Percentiles rank a stretch among this genome's conserved stretches.
Evolutionary conservation across 2,888 invertebrate species (phyloP).

Genomic region (Alviniconcha strummeri): DNA sequence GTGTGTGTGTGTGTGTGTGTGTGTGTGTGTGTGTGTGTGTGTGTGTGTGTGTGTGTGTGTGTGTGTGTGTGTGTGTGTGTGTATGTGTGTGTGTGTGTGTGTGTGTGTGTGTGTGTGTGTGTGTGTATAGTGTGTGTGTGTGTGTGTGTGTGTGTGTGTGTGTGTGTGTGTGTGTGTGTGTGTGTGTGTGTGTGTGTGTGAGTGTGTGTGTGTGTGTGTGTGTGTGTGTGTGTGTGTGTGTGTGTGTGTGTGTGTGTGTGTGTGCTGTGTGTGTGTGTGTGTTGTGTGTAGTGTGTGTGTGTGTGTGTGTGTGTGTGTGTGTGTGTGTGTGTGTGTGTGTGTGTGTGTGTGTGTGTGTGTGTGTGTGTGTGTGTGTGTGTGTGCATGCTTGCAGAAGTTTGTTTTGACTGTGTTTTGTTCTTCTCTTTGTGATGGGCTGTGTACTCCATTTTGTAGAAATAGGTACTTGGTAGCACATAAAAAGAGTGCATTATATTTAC

Average conservation of each 20-base stretch:
- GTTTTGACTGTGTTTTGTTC: neutral
- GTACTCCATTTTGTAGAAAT: too few species aligned
- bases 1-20: neutral
- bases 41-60: neutral
- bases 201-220: conserved; percentile 12
- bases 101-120: neutral
- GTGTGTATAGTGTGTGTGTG: conserved; percentile 2
- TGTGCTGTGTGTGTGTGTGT: too few species aligned
- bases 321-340: conserved; percentile 11
- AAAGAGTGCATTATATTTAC: neutral
- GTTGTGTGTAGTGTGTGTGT: neutral
- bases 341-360: neutral
- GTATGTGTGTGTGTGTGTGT: conserved; percentile 5
- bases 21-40: neutral
- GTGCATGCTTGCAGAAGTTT: conserved; percentile 14
- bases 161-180: conserved; percentile 11
- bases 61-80: conserved; percentile 7
- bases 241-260: conserved; percentile 14
- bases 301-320: conserved; percentile 17
- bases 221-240: neutral
- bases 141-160: conserved; percentile 14
- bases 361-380: conserved; percentile 6
- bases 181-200: conserved; percentile 19
- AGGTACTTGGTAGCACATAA: too few species aligned
- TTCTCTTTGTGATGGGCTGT: too few species aligned